Base-by-base conservation (phyloP, 2,113 vertebrate species). In the Perca fluviatilis region DNA sequence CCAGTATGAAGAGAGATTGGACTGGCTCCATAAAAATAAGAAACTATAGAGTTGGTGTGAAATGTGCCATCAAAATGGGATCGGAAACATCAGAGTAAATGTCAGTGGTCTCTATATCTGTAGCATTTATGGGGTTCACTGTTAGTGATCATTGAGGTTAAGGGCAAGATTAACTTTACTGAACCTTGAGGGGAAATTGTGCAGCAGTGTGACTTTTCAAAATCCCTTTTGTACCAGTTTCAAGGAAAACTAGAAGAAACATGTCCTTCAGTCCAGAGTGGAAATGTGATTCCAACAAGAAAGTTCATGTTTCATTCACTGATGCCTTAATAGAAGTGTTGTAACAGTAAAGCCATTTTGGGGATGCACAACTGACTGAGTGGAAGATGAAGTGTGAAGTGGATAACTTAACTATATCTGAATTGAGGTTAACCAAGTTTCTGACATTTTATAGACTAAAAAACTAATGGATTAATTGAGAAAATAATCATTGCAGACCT, bases 81-180 rank as follows among this genome's bases (percentile, higher is more conserved):
- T 43, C 18, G 79, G 49, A 60, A 33, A 53, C 4, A 6, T 69
- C 66, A 72, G 69, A 64, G 63, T 81, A 75, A 84, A 84, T 84
- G 84, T 86, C 81, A 89, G 51, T 19, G 58, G 36, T 86, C 77
- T 89, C 76, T 23, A 47, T 88, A 79, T 76, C 61, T 76, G 67
- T 8, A 54, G 23, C 73, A 43, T 77, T 83, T 83, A 77, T 57
- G 53, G 58, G 14, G 72, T 63, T 74, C 36, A 33, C 19, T 70
- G 68, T 80, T 66, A 7, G 3, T 75, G 74, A 58, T 67, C 70
- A 54, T 74, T 50, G 80, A 74, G 71, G 76, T 86, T 80, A 68
- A 69, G 69, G 64, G 58, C 77, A 74, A 79, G 72, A 89, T 77
- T 25, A 60, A 83, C 79, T 77, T 72, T 67, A 67, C 23, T 71